Base-by-base conservation (phyloP, 2,888 invertebrate species). In the Ochropleura leucogaster region DNA sequence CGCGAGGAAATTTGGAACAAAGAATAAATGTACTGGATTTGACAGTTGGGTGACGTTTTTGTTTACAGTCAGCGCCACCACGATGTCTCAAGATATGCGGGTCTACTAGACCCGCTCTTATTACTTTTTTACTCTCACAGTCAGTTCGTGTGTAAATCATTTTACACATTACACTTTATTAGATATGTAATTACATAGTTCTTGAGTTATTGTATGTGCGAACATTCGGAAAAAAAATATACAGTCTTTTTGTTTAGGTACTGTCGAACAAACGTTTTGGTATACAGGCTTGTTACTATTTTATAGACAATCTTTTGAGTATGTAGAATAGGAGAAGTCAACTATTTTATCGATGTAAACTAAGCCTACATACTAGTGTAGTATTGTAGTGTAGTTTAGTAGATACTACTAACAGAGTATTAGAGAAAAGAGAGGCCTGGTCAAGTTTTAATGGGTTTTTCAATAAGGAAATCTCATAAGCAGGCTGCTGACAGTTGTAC, bases 121-220 rank as follows among this genome's bases (percentile, higher is more conserved):
- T 75, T 79, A 79, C 76, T 80, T 90, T 90, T 88, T 88, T 85
- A 71, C 67, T 68, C 68, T 40, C 75, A 18, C 55, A 74, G 64
- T 66, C 63, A 77, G 71, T 81, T 44, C 68, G 20, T 79, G 89
- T 87, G 85, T 90, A 89, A 91, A 90, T 90, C 88, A 89, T 90
- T 72, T 77, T 77, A 79, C 88, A 86, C 86, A 89, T 90, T 90
- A 88, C 88, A 88, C 86, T 89, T 87, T 89, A 91, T 91, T 91
- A 90, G 82, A 80, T 74, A 68, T 71, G 82, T 90, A 91, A 91
- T 92, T 90, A 89, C 87, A 88, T 85, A 82, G 76, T 90, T 88
- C 86, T 91, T 89, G 80, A 82, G 76, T 90, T 88, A 85, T 90
- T 89, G 79, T 82, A 91, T 89, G 91, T 90, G 91, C 88, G 90